Conservation (phyloP, 2,113 vertebrate genomes). For the Rhagologus leucostigma region DNA sequence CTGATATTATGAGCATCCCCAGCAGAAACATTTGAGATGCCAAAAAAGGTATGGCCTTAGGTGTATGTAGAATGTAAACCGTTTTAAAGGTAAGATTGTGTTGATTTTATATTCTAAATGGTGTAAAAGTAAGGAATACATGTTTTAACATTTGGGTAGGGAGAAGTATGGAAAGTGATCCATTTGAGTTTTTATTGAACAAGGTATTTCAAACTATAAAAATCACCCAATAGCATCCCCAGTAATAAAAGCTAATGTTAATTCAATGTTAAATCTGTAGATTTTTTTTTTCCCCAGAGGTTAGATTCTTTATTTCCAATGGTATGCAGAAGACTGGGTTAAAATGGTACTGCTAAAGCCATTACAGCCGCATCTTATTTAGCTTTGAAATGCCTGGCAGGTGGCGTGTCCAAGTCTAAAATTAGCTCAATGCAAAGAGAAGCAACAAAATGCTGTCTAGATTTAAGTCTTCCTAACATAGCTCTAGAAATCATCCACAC, state of each 20-base stretch:
- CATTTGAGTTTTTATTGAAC: not conserved
- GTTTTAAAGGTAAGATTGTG: not conserved
- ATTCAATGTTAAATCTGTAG: not conserved
- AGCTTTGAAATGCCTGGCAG: not conserved
- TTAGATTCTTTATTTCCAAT: not conserved
- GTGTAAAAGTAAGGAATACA: not conserved
- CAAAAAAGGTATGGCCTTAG: not conserved
- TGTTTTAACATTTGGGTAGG: not conserved
- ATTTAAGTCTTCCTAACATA: not conserved
- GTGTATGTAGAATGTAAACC: not conserved
- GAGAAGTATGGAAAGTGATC: not conserved
- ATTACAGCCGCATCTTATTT: not conserved
- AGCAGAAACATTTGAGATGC: not conserved
- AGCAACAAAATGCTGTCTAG: not conserved
- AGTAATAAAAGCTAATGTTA: not conserved
- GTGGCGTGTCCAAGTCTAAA: not conserved
- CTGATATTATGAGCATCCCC: not conserved
- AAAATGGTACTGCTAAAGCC: not conserved
- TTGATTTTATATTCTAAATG: not conserved
- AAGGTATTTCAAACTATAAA: not conserved
- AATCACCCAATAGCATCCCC: not conserved
- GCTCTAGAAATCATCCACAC: not conserved
- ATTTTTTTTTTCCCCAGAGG: not conserved
- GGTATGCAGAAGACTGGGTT: not conserved
- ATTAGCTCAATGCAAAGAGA: not conserved